Conservation (phyloP, 2,113 vertebrate genomes). For the Toxotes jaculatrix region DNA sequence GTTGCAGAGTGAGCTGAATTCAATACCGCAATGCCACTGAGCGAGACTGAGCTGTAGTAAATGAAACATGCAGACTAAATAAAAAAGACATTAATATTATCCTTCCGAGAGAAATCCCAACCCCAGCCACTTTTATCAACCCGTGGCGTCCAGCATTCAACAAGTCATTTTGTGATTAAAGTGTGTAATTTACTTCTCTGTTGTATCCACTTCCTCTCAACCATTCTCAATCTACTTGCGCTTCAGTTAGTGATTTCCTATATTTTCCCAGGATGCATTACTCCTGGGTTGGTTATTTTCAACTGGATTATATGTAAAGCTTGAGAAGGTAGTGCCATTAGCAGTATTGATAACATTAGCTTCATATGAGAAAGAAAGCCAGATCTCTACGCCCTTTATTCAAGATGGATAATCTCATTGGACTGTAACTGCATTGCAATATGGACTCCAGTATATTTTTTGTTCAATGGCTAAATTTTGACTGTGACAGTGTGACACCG, state of each 20-base stretch:
- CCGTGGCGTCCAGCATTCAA: slow-evolving; percentile 5
- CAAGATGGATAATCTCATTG: background rate
- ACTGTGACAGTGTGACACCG: slow-evolving; percentile 25
- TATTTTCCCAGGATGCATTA: slow-evolving; percentile 62
- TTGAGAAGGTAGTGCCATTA: background rate
- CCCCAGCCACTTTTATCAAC: slow-evolving; percentile 1
- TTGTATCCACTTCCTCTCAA: slow-evolving; percentile 27
- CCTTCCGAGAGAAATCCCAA: slow-evolving; percentile 25
- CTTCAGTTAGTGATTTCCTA: slow-evolving; percentile 59
- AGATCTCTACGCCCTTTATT: background rate
- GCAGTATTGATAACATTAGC: slow-evolving; percentile 10
- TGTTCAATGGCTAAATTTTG: no score
- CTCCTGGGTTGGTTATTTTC: slow-evolving; percentile 9
- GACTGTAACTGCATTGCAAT: background rate
- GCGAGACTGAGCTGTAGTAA: background rate
- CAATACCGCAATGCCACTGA: background rate
- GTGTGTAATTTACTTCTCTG: slow-evolving; percentile 15
- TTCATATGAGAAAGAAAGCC: background rate
- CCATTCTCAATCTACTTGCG: slow-evolving; percentile 29
- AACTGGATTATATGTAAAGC: slow-evolving; percentile 37
- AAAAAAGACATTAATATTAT: slow-evolving; percentile 13
- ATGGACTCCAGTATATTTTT: no score
- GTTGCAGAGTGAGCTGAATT: slow-evolving; percentile 23
- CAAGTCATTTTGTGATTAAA: slow-evolving; percentile 37
- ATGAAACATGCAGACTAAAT: slow-evolving; percentile 27